Base-by-base conservation (phyloP, 35 echinoderm and acorn worm genomes). In the Ophiothrix spiculata region DNA sequence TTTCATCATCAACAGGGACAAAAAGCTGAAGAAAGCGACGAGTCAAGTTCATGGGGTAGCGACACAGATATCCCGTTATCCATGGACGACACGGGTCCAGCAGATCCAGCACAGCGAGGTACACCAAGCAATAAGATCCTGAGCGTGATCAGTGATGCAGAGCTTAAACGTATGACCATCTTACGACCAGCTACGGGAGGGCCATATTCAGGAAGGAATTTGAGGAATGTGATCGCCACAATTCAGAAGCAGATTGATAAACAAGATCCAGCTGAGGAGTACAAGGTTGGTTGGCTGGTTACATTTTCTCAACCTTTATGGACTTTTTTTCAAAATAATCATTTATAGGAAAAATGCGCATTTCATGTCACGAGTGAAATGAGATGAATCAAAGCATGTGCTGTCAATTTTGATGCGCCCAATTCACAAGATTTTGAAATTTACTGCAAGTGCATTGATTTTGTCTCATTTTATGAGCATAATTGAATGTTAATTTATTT, bases 241-340 rank as follows among this genome's bases (percentile, higher is more conserved):
- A 73, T 94, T 10, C 89, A 99, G 86, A 94, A 94, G 86, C 85
- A 91, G 73, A 99, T 99, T 25, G 96, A 99, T 56, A 99, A 94
- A 64, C 86, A 91, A 42, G 91, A 99, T 33, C 91, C 96, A 74
- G 96, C 77, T 0, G 96, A 99, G 28, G 96, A 99, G 76, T 99
- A 91, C 75, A 99, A 99, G 92, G 96, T n/a, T n/a, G n/a, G n/a
- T n/a, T n/a, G n/a, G n/a, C n/a, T n/a, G n/a, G n/a, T n/a, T n/a
- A n/a, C n/a, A n/a, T n/a, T n/a, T n/a, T n/a, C n/a, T n/a, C n/a
- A n/a, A n/a, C n/a, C n/a, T n/a, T n/a, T n/a, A n/a, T n/a, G n/a
- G n/a, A n/a, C n/a, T n/a, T n/a, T n/a, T n/a, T n/a, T n/a, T n/a
- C n/a, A n/a, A n/a, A n/a, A n/a, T n/a, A n/a, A n/a, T n/a, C n/a